A percentile compares a stretch with the other conserved stretches of the same genome.
phyloP scores from a whole-genome alignment of 2,888 invertebrate genomes.

The Polietes domitor region DNA sequence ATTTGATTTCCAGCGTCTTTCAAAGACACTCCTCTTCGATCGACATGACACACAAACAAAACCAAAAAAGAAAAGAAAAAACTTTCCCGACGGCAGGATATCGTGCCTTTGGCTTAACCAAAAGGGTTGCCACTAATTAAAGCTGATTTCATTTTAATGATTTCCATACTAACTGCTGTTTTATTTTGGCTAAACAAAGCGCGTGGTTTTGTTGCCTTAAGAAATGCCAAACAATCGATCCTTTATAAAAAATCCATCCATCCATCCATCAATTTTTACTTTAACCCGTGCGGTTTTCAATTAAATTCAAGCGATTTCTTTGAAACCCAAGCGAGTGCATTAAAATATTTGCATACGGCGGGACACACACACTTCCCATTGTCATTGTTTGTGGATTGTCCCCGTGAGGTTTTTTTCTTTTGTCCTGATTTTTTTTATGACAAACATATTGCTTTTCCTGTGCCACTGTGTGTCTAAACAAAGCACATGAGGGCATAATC shows the following conservation, averaged over 20 bases:
- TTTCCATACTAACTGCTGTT: conserved; percentile 53
- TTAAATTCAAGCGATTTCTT: conserved; percentile 48
- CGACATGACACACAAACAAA: background rate
- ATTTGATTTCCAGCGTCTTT: conserved; percentile 51
- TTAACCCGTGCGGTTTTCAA: conserved; percentile 67
- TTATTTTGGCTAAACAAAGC: conserved; percentile 64
- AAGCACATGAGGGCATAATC: conserved; percentile 5
- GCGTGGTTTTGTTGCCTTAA: conserved; percentile 57
- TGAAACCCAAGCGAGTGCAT: conserved; percentile 53
- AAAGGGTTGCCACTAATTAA: conserved; percentile 66
- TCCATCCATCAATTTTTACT: conserved; percentile 1
- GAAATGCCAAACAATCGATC: conserved; percentile 8
- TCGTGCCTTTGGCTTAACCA: conserved; percentile 38
- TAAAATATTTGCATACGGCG: conserved; percentile 63
- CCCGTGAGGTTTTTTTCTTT: conserved; percentile 10
- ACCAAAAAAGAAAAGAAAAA: background rate
- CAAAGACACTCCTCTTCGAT: conserved; percentile 57
- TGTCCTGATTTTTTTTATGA: conserved; percentile 5
- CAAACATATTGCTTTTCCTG: conserved; percentile 58
- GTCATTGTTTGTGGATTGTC: background rate
- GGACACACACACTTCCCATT: conserved; percentile 36
- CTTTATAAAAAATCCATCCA: background rate
- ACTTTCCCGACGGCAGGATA: conserved; percentile 76
- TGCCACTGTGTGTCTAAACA: conserved; percentile 5
- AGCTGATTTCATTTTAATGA: conserved; percentile 51